Evolutionary conservation across 2,797 vertebrate species (phyloP), one percentile per base, ranked within the genome.

Genomic region (Rhinophrynus dorsalis): DNA sequence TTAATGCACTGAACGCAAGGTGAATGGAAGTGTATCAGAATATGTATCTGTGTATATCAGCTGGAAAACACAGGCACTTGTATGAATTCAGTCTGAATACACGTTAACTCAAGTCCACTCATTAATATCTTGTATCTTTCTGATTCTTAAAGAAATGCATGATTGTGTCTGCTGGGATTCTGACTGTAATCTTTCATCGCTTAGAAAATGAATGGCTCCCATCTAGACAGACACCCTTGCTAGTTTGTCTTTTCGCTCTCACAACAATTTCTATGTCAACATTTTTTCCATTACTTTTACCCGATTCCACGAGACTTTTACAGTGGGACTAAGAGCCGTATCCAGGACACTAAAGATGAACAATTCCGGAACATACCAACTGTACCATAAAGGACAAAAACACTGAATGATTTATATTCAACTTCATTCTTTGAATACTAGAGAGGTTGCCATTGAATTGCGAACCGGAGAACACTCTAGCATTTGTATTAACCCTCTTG

Each of bases 71-170:
- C 26, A 50, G 32, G 56, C n/a, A 60, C 42, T 52, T 60, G 45
- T 18, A 68, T 60, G 33, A 40, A 51, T 59, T 68, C 59, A 24
- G 59, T 68, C 54, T 59, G 45, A 68, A 59, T 68, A 68, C 66
- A 59, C 38, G 44, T 51, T 68, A 58, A 50, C 24, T 30, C 38
- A 51, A 50, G 33, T 20, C 13, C 40, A 59, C 20, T 23, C 17
- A 67, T 57, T 51, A 59, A 58, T 15, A 68, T 24, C 13, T n/a
- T 45, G 33, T 37, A 38, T 9, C 23, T 20, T 18, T 12, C 13
- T 18, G n/a, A n/a, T n/a, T n/a, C n/a, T n/a, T 44, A 21, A 4
- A 24, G 12, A 2, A 18, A 23, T 21, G 29, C 1, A 35, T 15
- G 23, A 9, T 12, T 20, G 6, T 18, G 32, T 18, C 29, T 8